These are phyloP conservation scores for Hydrolagus affinis DNA, from an alignment of 2,113 vertebrate species.

Conservation along the genomic window DNA sequence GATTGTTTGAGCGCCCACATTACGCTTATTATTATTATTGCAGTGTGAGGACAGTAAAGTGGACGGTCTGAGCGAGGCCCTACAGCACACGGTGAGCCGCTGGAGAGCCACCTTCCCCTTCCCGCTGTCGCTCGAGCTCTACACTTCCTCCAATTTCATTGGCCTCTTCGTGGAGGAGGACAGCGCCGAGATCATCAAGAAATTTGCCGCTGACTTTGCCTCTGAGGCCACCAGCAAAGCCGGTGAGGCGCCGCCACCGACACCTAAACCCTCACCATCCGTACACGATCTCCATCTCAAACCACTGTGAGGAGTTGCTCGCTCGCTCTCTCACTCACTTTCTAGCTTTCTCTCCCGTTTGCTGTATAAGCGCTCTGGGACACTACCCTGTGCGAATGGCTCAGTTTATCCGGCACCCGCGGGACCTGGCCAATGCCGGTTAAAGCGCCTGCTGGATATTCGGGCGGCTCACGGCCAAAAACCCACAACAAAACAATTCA, in stretches of 20 bases:
- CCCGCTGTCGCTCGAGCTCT: constrained; percentile 86
- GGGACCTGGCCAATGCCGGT: no score
- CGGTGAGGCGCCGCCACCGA: constrained; percentile 51
- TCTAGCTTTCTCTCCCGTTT: neutral
- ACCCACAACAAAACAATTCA: no score
- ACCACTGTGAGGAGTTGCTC: neutral
- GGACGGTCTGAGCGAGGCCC: constrained; percentile 75
- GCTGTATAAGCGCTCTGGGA: neutral
- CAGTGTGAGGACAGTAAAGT: constrained; percentile 91
- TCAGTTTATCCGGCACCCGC: no score
- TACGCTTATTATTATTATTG: constrained; percentile 28
- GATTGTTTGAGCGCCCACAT: no score
- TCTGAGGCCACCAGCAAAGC: constrained; percentile 77
- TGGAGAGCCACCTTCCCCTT: constrained; percentile 81
- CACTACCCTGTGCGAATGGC: no score
- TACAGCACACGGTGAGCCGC: constrained; percentile 72
- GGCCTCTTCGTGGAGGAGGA: constrained; percentile 95
- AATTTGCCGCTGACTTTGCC: constrained; percentile 84
- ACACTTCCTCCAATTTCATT: constrained; percentile 89
- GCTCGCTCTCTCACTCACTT: neutral
- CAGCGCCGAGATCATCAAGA: constrained; percentile 83
- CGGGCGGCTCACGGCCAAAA: no score
- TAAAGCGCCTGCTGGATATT: no score
- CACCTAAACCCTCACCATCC: neutral
- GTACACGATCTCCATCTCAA: neutral